phyloP scores from a whole-genome alignment of 2,113 vertebrate genomes.

The Protobothrops mucrosquamatus region DNA sequence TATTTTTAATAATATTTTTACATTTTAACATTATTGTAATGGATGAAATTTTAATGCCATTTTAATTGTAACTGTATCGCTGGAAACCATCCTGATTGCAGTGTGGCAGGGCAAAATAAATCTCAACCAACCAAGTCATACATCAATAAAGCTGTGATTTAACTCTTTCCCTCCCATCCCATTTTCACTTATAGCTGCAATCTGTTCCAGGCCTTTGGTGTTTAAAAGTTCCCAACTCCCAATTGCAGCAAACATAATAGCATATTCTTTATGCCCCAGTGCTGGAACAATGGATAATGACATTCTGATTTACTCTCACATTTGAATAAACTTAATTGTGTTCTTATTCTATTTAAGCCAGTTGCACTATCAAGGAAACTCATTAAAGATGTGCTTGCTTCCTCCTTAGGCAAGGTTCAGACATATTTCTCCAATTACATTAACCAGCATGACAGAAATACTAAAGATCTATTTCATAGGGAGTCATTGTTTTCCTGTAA shows the following conservation, averaged over 20 bases:
- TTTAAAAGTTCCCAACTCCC: constrained; percentile 23
- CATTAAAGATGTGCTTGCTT: constrained; percentile 54
- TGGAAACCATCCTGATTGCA: not conserved
- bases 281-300: constrained; percentile 50
- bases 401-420: constrained; percentile 55
- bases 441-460: constrained; percentile 60
- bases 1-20: constrained; percentile 40
- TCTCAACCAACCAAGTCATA: not conserved
- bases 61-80: not conserved
- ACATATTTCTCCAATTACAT: constrained; percentile 54
- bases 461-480: constrained; percentile 45
- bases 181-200: not conserved
- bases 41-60: not conserved
- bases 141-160: constrained; percentile 35
- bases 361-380: constrained; percentile 52
- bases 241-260: constrained; percentile 43
- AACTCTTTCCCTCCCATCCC: not conserved
- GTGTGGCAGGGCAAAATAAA: not conserved
- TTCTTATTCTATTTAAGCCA: constrained; percentile 62
- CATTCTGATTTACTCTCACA: constrained; percentile 55
- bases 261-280: constrained; percentile 45
- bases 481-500: constrained; percentile 50
- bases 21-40: not conserved
- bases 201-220: constrained; percentile 31
- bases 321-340: constrained; percentile 59